Evolutionary conservation across 2,113 vertebrate species (phyloP).

Genomic region (Passer domesticus): DNA sequence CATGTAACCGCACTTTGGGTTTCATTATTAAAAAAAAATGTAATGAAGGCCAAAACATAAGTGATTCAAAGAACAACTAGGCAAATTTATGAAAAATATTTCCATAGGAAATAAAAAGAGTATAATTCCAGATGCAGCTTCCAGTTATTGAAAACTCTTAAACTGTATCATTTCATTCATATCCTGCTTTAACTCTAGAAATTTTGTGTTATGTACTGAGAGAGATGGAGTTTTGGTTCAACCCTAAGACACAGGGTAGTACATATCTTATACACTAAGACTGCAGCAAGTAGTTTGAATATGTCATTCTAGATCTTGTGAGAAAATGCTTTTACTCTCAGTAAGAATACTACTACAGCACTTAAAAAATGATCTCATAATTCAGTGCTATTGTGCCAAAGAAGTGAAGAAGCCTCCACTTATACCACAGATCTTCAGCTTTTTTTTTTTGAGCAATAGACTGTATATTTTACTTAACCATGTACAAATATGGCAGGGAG

Average conservation of each 20-base stretch:
- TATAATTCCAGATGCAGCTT: background rate
- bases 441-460: background rate
- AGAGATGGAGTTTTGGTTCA: background rate
- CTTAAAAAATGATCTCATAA: background rate
- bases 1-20: background rate
- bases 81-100: background rate
- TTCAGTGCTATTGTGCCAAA: background rate
- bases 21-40: background rate
- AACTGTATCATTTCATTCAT: background rate
- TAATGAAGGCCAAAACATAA: background rate
- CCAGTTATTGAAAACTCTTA: background rate
- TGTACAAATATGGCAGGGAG: background rate
- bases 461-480: background rate
- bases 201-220: background rate
- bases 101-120: background rate
- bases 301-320: background rate
- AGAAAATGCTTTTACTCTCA: background rate
- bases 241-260: background rate
- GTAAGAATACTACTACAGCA: background rate
- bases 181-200: background rate
- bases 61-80: background rate
- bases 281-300: background rate
- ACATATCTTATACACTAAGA: background rate
- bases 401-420: background rate
- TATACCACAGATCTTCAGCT: background rate